A percentile compares a stretch with the other conserved stretches of the same genome.
Conservation (phyloP, 2,797 vertebrate species). For the Microtus agrestis region DNA sequence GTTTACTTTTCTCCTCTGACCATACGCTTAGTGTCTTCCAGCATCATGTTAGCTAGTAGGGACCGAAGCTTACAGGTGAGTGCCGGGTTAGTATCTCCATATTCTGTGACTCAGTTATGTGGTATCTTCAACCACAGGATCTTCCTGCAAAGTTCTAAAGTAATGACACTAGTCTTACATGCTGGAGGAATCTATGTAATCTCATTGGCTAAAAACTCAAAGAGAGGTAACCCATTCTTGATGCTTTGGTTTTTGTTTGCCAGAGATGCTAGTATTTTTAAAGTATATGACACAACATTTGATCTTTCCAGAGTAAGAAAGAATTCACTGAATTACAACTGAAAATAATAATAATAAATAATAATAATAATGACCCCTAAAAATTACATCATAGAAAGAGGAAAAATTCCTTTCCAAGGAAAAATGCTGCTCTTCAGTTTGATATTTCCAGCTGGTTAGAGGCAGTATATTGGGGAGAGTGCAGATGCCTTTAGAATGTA, state of each 20-base stretch:
- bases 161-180: neutral
- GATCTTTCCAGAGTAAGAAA: conserved; percentile 55
- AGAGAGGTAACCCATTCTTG: neutral
- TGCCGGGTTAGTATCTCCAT: neutral
- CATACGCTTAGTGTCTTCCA: neutral
- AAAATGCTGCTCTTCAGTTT: conserved; percentile 35
- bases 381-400: conserved; percentile 49
- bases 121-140: neutral
- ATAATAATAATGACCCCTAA: conserved; percentile 51
- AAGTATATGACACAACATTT: neutral
- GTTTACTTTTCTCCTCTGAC: neutral
- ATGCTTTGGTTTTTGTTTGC: neutral
- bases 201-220: neutral
- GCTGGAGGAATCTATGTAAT: neutral
- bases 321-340: conserved; percentile 51
- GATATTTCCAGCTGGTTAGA: conserved; percentile 49
- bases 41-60: neutral
- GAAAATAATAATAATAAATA: conserved; percentile 55
- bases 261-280: neutral
- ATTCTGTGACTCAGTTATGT: neutral
- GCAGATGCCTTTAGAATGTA: conserved; percentile 28
- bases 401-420: conserved; percentile 28
- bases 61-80: neutral
- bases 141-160: neutral
- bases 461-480: neutral